Percentiles rank a stretch among this genome's conserved stretches.
Conservation (phyloP, 2,113 vertebrate species). For the Aegotheles bennettii region DNA sequence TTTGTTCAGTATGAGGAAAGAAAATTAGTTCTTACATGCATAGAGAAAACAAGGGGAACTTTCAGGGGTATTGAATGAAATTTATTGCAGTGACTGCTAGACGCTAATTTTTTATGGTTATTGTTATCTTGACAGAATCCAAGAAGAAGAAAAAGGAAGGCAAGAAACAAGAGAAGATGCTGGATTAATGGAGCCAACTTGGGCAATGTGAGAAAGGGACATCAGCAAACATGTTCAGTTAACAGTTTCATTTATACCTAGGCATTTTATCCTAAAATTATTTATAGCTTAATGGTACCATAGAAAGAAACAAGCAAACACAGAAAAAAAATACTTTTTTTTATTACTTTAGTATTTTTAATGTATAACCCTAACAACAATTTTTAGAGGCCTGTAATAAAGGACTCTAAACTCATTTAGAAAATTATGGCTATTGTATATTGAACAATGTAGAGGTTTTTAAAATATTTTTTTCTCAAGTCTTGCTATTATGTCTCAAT, state of each 20-base stretch:
- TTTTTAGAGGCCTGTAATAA: conserved; percentile 69
- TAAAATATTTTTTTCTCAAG: neutral
- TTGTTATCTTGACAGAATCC: conserved; percentile 69
- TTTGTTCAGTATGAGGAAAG: neutral
- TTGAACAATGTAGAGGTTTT: conserved; percentile 49
- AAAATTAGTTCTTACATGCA: neutral
- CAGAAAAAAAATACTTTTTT: neutral
- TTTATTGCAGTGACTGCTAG: neutral
- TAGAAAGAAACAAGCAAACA: conserved; percentile 68
- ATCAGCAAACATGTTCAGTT: conserved; percentile 65
- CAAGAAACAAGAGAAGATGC: conserved; percentile 82
- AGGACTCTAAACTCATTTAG: conserved; percentile 70
- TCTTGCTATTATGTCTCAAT: neutral
- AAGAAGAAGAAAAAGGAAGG: conserved; percentile 87
- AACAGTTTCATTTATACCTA: conserved; percentile 77
- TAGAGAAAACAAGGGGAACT: neutral
- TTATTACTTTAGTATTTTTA: conserved; percentile 70
- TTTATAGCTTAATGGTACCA: conserved; percentile 76
- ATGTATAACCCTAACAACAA: conserved; percentile 71
- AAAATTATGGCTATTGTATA: conserved; percentile 53
- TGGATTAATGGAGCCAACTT: conserved; percentile 70
- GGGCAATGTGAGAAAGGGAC: conserved; percentile 36
- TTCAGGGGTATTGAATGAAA: neutral
- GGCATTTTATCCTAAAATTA: conserved; percentile 74
- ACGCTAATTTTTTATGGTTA: neutral